These are phyloP conservation scores for Helleia helle DNA, from an alignment of 2,888 invertebrate species.

Conservation along the genomic window DNA sequence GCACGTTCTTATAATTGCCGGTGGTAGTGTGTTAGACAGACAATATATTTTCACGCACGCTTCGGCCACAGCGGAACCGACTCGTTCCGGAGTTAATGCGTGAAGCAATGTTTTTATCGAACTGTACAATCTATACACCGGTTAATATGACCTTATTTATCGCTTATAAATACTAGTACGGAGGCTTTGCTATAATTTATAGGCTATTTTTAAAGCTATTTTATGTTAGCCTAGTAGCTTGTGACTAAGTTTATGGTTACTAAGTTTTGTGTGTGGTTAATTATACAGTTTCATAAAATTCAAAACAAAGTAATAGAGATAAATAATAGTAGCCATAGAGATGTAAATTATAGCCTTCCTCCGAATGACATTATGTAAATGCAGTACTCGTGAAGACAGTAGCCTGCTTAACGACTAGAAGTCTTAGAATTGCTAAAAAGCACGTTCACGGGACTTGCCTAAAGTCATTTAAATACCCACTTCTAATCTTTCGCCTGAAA, in stretches of 20 bases:
- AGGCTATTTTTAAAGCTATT: no score
- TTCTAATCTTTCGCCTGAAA: constrained; percentile 51
- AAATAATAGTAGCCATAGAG: constrained; percentile 1
- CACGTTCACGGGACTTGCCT: constrained; percentile 40
- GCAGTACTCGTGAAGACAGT: constrained; percentile 19
- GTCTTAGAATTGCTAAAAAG: constrained; percentile 59
- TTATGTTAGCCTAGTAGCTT: no score
- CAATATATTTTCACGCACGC: constrained; percentile 70
- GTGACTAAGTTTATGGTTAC: no score
- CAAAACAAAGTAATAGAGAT: not conserved
- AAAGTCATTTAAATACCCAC: constrained; percentile 46
- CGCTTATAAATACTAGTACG: not conserved
- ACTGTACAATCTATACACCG: constrained; percentile 8
- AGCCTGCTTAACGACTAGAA: constrained; percentile 34
- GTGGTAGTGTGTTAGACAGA: constrained; percentile 46
- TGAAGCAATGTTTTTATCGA: constrained; percentile 16
- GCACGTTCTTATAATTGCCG: constrained; percentile 60
- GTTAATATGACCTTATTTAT: constrained; percentile 11
- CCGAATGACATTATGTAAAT: constrained; percentile 7
- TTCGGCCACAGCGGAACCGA: constrained; percentile 41
- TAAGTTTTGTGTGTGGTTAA: not conserved
- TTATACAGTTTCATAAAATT: not conserved
- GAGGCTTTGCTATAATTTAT: not conserved
- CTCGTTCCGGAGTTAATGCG: constrained; percentile 37
- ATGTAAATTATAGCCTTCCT: not conserved